Percentiles rank a stretch among this genome's conserved stretches.
Conservation (phyloP, 2,797 vertebrate genomes). For the Dendrocincla tyrannina region DNA sequence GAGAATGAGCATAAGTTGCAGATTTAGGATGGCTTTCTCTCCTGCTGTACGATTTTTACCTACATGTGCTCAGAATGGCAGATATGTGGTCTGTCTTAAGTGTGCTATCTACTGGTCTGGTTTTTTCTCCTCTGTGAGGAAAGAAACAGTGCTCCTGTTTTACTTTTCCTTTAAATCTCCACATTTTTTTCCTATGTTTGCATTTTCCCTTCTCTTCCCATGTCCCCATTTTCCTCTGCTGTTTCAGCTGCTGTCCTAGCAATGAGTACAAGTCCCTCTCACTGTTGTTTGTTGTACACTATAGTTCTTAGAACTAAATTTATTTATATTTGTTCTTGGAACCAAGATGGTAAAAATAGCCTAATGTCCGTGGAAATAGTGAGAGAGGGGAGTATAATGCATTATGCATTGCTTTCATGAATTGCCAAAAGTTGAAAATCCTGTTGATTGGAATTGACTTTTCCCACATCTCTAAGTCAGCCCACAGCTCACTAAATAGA, state of each 20-base stretch:
- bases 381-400: background rate
- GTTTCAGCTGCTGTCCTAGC: conserved; percentile 27
- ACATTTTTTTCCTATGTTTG: accelerated
- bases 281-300: background rate
- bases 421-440: conserved; percentile 26
- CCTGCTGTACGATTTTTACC: background rate
- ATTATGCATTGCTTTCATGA: background rate
- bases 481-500: background rate
- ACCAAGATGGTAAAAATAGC: conserved; percentile 14
- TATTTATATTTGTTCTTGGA: conserved; percentile 24
- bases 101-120: background rate
- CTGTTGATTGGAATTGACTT: background rate
- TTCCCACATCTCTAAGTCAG: conserved; percentile 44
- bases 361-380: background rate
- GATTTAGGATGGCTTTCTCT: background rate
- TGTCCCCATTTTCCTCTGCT: background rate
- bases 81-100: accelerated
- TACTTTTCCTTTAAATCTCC: background rate
- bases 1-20: accelerated
- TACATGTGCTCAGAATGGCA: background rate
- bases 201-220: background rate
- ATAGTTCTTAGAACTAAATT: background rate
- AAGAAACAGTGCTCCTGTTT: background rate
- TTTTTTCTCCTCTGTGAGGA: background rate
- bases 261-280: background rate